A percentile compares a stretch with the other conserved stretches of the same genome.
Conservation (phyloP, 2,888 invertebrate species). For the Noctua pronuba region DNA sequence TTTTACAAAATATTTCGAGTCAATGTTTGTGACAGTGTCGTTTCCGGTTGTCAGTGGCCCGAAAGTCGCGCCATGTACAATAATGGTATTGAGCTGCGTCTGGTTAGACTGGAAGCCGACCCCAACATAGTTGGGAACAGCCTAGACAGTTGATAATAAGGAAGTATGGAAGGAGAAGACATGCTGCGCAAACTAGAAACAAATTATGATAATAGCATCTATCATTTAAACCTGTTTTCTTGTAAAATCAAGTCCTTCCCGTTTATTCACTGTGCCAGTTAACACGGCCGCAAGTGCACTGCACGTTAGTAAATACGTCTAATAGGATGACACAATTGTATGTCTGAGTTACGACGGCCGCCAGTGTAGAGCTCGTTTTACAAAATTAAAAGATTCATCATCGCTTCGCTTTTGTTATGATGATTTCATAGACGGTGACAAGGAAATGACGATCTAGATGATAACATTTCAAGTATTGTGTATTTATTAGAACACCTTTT, state of each 20-base stretch:
- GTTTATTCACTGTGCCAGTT: constrained; percentile 24
- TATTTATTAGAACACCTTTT: not conserved
- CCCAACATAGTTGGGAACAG: too few relatives aligned
- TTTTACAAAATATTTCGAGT: too few relatives aligned
- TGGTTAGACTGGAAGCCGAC: too few relatives aligned
- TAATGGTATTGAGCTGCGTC: too few relatives aligned
- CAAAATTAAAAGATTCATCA: constrained; percentile 39
- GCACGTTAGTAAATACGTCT: constrained; percentile 25
- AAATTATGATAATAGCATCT: not conserved
- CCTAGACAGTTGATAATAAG: too few relatives aligned
- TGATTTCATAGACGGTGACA: constrained; percentile 10
- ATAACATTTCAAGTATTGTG: not conserved
- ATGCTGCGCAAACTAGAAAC: not conserved
- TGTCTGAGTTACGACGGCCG: constrained; percentile 32
- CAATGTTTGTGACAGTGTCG: too few relatives aligned
- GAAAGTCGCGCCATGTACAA: too few relatives aligned
- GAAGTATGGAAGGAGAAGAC: not conserved
- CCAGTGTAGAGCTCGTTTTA: constrained; percentile 21
- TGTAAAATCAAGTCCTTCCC: constrained; percentile 5
- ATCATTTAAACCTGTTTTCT: not conserved
- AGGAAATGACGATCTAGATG: not conserved
- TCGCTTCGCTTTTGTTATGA: not conserved
- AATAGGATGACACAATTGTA: constrained; percentile 56
- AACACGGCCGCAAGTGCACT: constrained; percentile 29
- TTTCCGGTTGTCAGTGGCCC: too few relatives aligned